phyloP scores from a whole-genome alignment of 2,888 invertebrate species.

The Epistrophe eligans region DNA sequence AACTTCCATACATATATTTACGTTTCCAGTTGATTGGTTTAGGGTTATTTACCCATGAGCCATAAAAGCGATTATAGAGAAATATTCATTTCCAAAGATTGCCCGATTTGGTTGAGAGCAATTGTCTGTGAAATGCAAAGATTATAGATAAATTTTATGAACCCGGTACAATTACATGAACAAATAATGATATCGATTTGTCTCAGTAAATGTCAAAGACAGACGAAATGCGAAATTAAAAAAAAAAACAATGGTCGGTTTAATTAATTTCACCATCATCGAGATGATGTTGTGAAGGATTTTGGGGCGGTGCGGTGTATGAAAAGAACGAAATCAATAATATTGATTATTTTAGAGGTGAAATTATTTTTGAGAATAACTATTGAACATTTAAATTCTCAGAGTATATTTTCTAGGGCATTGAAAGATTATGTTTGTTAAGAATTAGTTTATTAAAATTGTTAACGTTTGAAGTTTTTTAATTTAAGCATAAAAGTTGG shows the following conservation, averaged over 20 bases:
- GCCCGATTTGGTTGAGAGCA: slow-evolving; percentile 46
- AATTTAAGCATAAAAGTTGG: too few species aligned
- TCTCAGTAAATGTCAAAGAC: slow-evolving; percentile 25
- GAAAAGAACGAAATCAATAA: background rate
- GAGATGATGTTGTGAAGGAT: background rate
- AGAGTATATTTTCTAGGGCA: too few species aligned
- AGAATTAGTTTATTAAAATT: too few species aligned
- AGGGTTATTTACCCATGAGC: slow-evolving; percentile 33
- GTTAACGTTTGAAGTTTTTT: too few species aligned
- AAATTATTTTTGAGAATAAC: too few species aligned
- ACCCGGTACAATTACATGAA: slow-evolving; percentile 17
- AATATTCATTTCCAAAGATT: slow-evolving; percentile 37
- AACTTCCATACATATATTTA: background rate
- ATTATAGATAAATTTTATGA: slow-evolving; percentile 42
- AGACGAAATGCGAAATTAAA: background rate
- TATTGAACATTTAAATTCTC: too few species aligned
- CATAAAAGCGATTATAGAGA: slow-evolving; percentile 32
- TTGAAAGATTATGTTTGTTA: too few species aligned
- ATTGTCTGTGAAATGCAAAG: slow-evolving; percentile 55
- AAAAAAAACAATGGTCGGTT: background rate
- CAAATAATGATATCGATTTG: slow-evolving; percentile 37
- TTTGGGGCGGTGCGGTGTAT: background rate
- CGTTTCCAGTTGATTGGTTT: slow-evolving; percentile 28
- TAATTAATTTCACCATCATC: slow-evolving; percentile 20
- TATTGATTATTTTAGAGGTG: background rate